A percentile compares a stretch with the other conserved stretches of the same genome.
These are phyloP conservation scores for Amazona finschi DNA, from an alignment of 2,797 vertebrate species.

Conservation along the genomic window DNA sequence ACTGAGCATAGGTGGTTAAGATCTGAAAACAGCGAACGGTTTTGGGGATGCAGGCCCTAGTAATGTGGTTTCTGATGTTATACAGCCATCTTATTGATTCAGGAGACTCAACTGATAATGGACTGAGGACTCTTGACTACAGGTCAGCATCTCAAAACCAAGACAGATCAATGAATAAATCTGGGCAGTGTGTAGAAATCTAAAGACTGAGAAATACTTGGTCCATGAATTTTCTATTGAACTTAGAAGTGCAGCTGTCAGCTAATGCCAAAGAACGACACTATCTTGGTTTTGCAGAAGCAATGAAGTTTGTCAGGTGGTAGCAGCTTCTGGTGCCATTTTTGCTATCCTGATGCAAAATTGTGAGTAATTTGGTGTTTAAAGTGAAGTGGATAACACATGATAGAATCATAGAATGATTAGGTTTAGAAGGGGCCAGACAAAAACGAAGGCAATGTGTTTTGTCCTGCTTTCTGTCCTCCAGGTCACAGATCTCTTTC, in stretches of 20 bases:
- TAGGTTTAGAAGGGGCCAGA: not conserved
- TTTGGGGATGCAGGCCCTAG: not conserved
- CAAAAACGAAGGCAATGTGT: not conserved
- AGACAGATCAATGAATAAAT: not conserved
- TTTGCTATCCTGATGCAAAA: not conserved
- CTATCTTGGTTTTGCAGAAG: not conserved
- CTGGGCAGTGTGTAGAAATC: not conserved
- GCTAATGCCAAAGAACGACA: not conserved
- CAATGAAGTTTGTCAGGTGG: not conserved
- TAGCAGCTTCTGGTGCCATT: not conserved
- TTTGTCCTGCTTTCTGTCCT: not conserved
- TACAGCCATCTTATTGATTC: not conserved
- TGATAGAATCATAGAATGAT: not conserved
- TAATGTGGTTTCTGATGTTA: not conserved
- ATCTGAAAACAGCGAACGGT: not conserved
- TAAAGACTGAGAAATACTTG: not conserved
- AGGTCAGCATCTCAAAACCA: not conserved
- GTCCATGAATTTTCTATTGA: not conserved
- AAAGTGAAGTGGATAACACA: not conserved
- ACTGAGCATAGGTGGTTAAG: not conserved
- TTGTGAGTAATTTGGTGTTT: not conserved
- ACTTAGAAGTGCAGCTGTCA: not conserved
- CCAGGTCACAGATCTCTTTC: not conserved
- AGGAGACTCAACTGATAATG: rapidly evolving
- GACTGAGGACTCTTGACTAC: not conserved